Base-by-base conservation (phyloP, 2,888 invertebrate genomes). In the Microdon myrmicae region DNA sequence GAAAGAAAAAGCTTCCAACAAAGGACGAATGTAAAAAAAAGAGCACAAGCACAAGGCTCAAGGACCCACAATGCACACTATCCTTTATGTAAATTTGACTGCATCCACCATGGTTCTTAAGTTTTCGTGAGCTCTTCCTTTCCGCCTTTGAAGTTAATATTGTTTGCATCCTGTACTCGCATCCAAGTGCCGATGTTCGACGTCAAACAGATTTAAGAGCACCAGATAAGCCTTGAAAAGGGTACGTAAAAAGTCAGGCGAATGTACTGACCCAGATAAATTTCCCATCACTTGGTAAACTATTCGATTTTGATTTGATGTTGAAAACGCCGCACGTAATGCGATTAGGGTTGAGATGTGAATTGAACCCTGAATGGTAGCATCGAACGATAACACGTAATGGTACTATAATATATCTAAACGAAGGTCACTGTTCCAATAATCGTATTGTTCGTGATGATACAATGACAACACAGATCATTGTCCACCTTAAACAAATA, bases 291-390 rank as follows among this genome's bases (percentile, higher is more conserved):
- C 19, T 31, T 23, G 12, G 44, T 20, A 29, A 41, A 39, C 17
- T n/a, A n/a, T n/a, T n/a, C n/a, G n/a, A 34, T 38, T 38, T 58
- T 51, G n/a, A n/a, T n/a, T n/a, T n/a, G n/a, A n/a, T n/a, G n/a
- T 44, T 13, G 16, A 37, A 44, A 37, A 37, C 44, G 25, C 37
- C 51, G 26, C 38, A 44, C 34, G 45, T 59, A 59, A 59, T 59
- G 44, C 53, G 53, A 59, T 59, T 59, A 53, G n/a, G n/a, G 45
- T 17, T 38, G 34, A 59, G n/a, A n/a, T n/a, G n/a, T 45, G 38
- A 53, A 59, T 51, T 59, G 53, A 58, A 39, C 53, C 51, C 45
- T 45, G 31, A 29, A 38, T n/a, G n/a, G n/a, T n/a, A 38, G 53
- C 32, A 28, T 17, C 5, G 16, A 7, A 29, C 14, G 16, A 29